Evolutionary conservation across 2,797 vertebrate species (phyloP), one percentile per base, ranked within the genome.

Genomic region (Lindbergichthys nudifrons): DNA sequence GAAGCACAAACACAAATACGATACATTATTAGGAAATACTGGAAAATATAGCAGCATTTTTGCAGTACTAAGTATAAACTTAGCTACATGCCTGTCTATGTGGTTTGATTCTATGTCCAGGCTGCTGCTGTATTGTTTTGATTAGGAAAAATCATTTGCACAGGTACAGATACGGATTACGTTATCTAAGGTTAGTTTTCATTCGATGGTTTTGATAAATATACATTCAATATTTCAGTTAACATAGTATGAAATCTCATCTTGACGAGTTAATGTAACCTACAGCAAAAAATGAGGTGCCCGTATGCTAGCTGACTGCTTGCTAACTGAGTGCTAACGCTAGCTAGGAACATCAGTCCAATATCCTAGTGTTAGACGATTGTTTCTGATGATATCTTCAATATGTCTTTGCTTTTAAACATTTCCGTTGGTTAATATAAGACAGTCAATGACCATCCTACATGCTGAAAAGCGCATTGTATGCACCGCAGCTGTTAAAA

Each of bases 111-210:
- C 90, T 91, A 81, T 50, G 30, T 0, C 0, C 8, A 7, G 32
- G 8, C 32, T 2, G 45, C 42, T 26, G 73, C 70, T 87, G 80
- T 57, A 89, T 93, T 93, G 91, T 92, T 93, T 90, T 90, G 86
- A 87, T 90, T 80, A 62, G 54, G 78, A 58, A 26, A 64, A 73
- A 66, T 67, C n/a, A 65, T 59, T 77, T 61, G 63, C 30, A n/a
- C 50, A 63, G 45, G 54, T 52, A 14, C 46, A 66, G 65, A 73
- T 10, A 50, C 66, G 68, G 32, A n/a, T 61, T n/a, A 39, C 48
- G 1, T 19, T 30, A n/a, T 50, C 13, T 6, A 47, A 80, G 83
- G 87, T 88, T n/a, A 10, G 60, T 83, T 46, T 64, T 0, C 8
- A 12, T 15, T 1, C 0, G 0, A 0, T 41, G 3, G 0, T 23